Evolutionary conservation across 2,797 vertebrate genomes (phyloP), one percentile per base, ranked within the genome.

Genomic region (Acrocephalus scirpaceus): DNA sequence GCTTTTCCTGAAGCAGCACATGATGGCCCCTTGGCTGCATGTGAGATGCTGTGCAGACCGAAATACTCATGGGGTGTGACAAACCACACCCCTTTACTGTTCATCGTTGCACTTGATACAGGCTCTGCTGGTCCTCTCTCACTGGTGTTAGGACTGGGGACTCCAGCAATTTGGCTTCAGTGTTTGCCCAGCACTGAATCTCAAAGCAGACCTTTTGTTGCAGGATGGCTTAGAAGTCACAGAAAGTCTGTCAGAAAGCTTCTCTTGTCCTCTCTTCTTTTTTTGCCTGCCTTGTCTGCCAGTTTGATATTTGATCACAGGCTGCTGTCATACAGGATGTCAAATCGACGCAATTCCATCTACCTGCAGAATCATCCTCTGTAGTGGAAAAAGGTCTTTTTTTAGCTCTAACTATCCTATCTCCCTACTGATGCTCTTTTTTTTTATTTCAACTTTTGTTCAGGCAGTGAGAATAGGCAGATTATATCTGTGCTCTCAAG

Each of bases 231-330:
- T 86, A 3, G 25, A 88, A 81, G 30, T 69, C 58, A 23, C 9
- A 11, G 38, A 38, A 38, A 38, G 38, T 51, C 38, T 88, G 53
- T 48, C 10, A 22, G 69, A 81, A 94, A 54, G 36, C 25, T 61
- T 61, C 70, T 80, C 50, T 83, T 77, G 54, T 66, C 51, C 40
- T 61, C 23, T 67, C 38, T 82, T 87, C 38, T 61, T 76, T 95
- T 97, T 91, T 90, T 91, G 40, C 66, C 51, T 91, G 4, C 40
- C 57, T 71, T 67, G 36, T 36, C 54, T 82, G 40, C 40, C 51
- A 48, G 69, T 83, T 75, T 66, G 64, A 69, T 88, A 51, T 78
- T 75, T 77, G 89, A 93, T 95, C 69, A 80, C 62, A 92, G 54
- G 15, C 50, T 94, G 65, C 47, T 90, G 65, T 92, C 9, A 0